Base-by-base conservation (phyloP, 2,797 vertebrate genomes). In the Taeniopygia guttata region DNA sequence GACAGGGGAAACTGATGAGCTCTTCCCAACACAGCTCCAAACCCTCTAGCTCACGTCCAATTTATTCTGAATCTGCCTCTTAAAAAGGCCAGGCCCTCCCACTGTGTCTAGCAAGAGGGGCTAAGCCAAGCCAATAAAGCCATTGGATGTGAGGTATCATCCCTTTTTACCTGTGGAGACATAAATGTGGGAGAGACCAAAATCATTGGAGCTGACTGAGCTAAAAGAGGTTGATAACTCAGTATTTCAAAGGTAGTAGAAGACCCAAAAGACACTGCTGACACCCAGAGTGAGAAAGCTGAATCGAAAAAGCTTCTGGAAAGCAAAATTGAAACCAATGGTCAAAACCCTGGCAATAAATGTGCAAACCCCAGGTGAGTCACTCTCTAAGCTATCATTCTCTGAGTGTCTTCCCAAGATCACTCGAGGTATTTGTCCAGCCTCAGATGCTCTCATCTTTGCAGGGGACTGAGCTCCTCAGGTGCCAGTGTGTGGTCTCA, bases 231-330 rank as follows among this genome's bases (percentile, higher is more conserved):
- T 54, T 1, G 1, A 7, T 48, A 49, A 60, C 5, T 85, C 8
- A 0, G 22, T 51, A 34, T 76, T 91, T 87, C 72, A 60, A 60
- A 77, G n/a, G 22, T 13, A 55, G 30, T 0, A 80, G 52, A 86
- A 72, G 38, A 62, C 12, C 11, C 2, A 2, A 67, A 91, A 91
- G 30, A 60, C 32, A 54, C 2, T 0, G 0, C 1, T 69, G 22
- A 59, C 27, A 9, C 6, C 7, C 36, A 23, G 43, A 77, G 8
- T 29, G 23, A 60, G 11, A 72, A 77, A 75, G 15, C 4, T 68
- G 30, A n/a, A 89, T 62, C 36, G 40, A 32, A 75, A 93, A 92
- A 25, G 1, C 30, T 87, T 76, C 64, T 85, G 68, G 21, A 80
- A 45, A 80, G n/a, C 9, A 54, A 79, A 83, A 74, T 46, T 36